Conservation (phyloP, 2,113 vertebrate genomes). For the Otis tarda region DNA sequence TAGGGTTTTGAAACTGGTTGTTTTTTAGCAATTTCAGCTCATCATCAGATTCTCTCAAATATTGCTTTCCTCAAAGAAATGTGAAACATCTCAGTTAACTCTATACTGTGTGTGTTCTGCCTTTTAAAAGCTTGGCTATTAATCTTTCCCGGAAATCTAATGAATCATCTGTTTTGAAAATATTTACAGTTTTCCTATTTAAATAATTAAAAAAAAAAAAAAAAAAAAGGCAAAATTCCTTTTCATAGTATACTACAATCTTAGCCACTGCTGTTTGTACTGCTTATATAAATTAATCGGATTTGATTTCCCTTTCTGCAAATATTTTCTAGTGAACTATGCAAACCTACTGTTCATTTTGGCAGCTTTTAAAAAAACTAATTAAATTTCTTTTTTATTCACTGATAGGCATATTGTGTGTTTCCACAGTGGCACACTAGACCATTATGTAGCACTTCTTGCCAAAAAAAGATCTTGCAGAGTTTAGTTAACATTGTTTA, state of each 20-base stretch:
- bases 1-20: neutral
- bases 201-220: neutral
- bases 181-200: neutral
- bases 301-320: neutral
- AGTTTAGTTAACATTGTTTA: neutral
- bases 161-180: neutral
- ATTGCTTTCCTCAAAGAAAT: neutral
- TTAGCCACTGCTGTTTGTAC: neutral
- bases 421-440: neutral
- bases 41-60: neutral
- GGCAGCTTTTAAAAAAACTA: neutral
- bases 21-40: neutral
- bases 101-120: neutral
- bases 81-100: neutral
- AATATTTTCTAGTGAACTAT: neutral
- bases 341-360: neutral
- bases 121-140: neutral
- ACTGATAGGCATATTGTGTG: neutral
- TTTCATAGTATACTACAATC: neutral
- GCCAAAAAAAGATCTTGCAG: neutral
- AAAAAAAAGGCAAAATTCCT: neutral
- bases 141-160: neutral
- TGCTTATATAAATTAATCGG: neutral
- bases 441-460: neutral
- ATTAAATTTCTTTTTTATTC: neutral